Conservation (phyloP, 2,888 invertebrate species). For the Agriopis marginaria region DNA sequence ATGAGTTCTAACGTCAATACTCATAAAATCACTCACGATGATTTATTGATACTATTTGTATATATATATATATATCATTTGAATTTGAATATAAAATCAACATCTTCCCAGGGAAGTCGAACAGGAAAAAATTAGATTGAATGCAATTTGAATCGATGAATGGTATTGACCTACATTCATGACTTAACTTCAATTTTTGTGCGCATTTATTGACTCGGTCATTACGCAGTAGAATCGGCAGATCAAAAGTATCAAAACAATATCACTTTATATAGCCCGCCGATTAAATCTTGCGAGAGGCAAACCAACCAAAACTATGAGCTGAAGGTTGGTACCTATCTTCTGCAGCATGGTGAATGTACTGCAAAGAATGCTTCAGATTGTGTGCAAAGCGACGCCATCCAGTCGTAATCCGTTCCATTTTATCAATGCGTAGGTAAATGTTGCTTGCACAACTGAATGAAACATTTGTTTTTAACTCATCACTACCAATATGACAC, state of each 20-base stretch:
- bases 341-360: constrained; percentile 41
- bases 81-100: constrained; percentile 10
- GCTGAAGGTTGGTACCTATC: constrained; percentile 43
- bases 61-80: constrained; percentile 2
- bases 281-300: constrained; percentile 8
- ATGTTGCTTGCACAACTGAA: constrained; percentile 54
- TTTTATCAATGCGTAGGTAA: constrained; percentile 50
- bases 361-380: constrained; percentile 55
- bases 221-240: constrained; percentile 62
- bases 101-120: constrained; percentile 1
- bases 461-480: constrained; percentile 55
- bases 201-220: constrained; percentile 41
- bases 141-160: constrained; percentile 32
- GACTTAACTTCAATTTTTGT: constrained; percentile 36
- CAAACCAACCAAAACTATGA: constrained; percentile 11
- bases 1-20: too few species aligned
- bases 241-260: constrained; percentile 59
- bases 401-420: constrained; percentile 51
- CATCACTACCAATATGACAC: constrained; percentile 44
- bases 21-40: constrained; percentile 5
- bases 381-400: constrained; percentile 52
- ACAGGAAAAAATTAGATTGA: constrained; percentile 8
- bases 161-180: constrained; percentile 43
- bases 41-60: constrained; percentile 2
- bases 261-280: constrained; percentile 26